Base-by-base conservation (phyloP, 2,797 vertebrate species). In the Schizopygopsis malacanthus region DNA sequence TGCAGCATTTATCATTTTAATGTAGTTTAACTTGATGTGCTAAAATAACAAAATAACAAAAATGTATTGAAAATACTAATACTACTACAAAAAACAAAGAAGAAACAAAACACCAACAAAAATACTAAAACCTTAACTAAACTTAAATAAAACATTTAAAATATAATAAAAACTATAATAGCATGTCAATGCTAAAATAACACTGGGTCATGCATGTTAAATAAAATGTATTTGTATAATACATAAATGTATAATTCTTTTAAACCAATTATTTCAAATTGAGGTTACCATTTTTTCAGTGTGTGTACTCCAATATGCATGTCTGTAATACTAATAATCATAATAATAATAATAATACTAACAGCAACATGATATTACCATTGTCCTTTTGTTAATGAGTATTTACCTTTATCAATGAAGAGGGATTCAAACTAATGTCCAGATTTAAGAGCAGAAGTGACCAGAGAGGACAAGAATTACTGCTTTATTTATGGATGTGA, bases 401-500 rank as follows among this genome's bases (percentile, higher is more conserved):
- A 22, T 79, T 86, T 50, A 50, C 67, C 41, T 65, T 47, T 54
- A 37, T 39, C 10, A n/a, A 28, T 33, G 25, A 56, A 39, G 13
- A 56, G 67, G 22, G 69, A 76, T 80, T 65, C 6, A 41, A 72
- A 67, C 8, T 9, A 43, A 67, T 9, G 72, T n/a, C 33, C 59
- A 33, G 63, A 18, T 54, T 56, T 72, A 45, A 86, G 61, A 77
- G 52, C 70, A 85, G 79, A 72, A 59, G 45, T 67, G 67, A 82
- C 71, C 33, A 54, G 25, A 56, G 33, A 52, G 25, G 15, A 59
- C 76, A 25, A 52, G 37, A 20, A 82, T 71, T 54, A 13, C 47
- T 59, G 15, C 11, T 83, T 94, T 90, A 94, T 94, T 95, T 94
- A 95, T 94, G 93, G 91, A 93, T 37, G 90, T 87, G 79, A 90